These are phyloP conservation scores for Thalassaphorura encarpata DNA, from an alignment of 1,140 invertebrate genomes.

Conservation along the genomic window DNA sequence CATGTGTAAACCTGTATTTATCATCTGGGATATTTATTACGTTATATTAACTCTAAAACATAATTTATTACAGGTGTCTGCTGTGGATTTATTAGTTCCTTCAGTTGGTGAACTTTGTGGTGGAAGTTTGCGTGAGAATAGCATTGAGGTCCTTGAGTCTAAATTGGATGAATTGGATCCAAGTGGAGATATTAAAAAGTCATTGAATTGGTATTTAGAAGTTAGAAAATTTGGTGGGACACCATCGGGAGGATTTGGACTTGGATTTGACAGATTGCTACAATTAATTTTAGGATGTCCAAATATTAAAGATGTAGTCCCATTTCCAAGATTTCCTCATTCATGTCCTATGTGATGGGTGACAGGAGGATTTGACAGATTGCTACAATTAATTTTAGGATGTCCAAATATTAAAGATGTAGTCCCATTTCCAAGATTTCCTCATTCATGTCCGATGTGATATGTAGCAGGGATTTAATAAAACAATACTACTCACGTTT, in stretches of 20 bases:
- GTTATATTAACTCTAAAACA: neutral
- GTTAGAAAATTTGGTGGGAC: constrained; percentile 77
- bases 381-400: constrained; percentile 68
- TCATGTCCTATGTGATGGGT: constrained; percentile 69
- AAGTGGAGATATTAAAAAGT: constrained; percentile 32
- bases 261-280: constrained; percentile 87
- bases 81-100: constrained; percentile 79
- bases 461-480: too few species aligned
- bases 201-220: constrained; percentile 83
- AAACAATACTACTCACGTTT: too few species aligned
- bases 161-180: constrained; percentile 35
- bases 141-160: constrained; percentile 52
- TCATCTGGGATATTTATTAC: neutral
- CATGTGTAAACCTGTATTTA: too few species aligned
- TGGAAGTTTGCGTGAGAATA: constrained; percentile 81
- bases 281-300: constrained; percentile 65
- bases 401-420: constrained; percentile 84
- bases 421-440: constrained; percentile 87
- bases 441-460: constrained; percentile 73
- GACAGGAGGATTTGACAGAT: constrained; percentile 89
- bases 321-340: constrained; percentile 88
- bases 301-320: constrained; percentile 87
- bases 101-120: constrained; percentile 85
- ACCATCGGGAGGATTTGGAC: constrained; percentile 84
- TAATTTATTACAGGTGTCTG: constrained; percentile 58